Base-by-base conservation (phyloP, 2,888 invertebrate species). In the Plagodis dolabraria region DNA sequence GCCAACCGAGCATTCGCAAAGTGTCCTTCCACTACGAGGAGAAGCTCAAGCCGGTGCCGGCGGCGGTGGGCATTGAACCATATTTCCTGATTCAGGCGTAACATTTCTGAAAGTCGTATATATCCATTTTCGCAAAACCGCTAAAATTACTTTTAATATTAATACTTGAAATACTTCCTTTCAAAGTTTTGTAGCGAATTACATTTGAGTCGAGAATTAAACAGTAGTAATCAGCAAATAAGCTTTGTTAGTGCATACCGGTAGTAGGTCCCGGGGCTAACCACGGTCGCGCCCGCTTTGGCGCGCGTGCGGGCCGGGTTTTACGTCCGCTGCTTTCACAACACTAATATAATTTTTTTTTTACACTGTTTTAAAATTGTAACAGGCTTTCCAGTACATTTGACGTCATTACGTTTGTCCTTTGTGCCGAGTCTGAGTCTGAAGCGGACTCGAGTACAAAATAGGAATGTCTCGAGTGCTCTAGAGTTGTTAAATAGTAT, bases 181-280 rank as follows among this genome's bases (percentile, higher is more conserved):
- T 42, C 9, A 8, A 8, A 38, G 1, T 38, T 8, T 38, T 5
- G 9, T 5, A 7, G 38, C 6, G 43, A 12, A 12, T 43, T 43
- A 6, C 5, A 5, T 56, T 75, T 78, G 79, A 76, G 65, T 64
- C 65, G 5, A 53, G 22, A 22, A 22, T 5, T 2, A 60, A 60
- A 82, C 83, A 79, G 47, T 33, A 58, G 60, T 52, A 45, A 22
- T 22, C 46, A 33, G 40, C 75, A 81, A 85, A 86, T 85, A 85
- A 85, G 85, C 86, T 85, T 86, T 78, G 84, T 86, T 82, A 83
- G 75, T 53, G 58, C 64, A 69, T 55, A 63, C 62, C 69, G 61
- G 68, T 63, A 68, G 65, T 64, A 58, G 63, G 71, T 60, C 64
- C 68, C 63, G 65, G 69, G 65, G 67, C 48, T 48, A 45, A 53